Percentiles rank a stretch among this genome's conserved stretches.
phyloP scores from a whole-genome alignment of 2,797 vertebrate genomes.

The Aeoliscus strigatus region DNA sequence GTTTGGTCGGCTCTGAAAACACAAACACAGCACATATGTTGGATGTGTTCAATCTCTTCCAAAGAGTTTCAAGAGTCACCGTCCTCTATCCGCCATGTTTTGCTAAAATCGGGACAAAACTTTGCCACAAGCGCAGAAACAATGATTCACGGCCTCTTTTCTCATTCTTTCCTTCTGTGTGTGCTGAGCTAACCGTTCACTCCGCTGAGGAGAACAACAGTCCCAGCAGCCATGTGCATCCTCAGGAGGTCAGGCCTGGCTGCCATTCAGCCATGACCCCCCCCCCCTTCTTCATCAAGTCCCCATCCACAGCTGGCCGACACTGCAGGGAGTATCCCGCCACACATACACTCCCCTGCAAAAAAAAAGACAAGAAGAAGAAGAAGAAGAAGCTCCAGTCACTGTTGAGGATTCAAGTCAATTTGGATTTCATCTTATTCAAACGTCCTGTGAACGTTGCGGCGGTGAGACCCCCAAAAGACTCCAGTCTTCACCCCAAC shows the following conservation, averaged over 20 bases:
- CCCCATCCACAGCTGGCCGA: constrained; percentile 35
- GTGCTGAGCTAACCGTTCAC: constrained; percentile 30
- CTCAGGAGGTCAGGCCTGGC: constrained; percentile 58
- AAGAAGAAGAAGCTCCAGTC: no score
- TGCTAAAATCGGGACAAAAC: constrained; percentile 9
- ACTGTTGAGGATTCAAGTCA: no score
- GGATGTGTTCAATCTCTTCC: no score
- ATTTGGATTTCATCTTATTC: no score
- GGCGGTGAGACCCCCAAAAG: constrained; percentile 9
- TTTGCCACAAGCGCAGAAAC: constrained; percentile 32
- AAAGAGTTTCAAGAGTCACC: not conserved
- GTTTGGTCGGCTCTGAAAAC: constrained; percentile 1
- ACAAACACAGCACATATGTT: constrained; percentile 1
- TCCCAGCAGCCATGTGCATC: constrained; percentile 45
- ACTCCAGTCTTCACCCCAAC: constrained; percentile 37
- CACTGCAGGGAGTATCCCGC: constrained; percentile 21
- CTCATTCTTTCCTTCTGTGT: constrained; percentile 40
- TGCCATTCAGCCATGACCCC: constrained; percentile 63
- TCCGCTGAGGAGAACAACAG: constrained; percentile 34
- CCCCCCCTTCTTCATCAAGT: constrained; percentile 24
- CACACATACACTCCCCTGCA: no score
- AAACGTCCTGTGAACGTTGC: no score
- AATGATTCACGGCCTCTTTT: constrained; percentile 53
- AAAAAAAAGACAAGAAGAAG: no score
- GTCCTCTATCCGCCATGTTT: not conserved